Base-by-base conservation (phyloP, 2,888 invertebrate species). In the Sericinus montela region DNA sequence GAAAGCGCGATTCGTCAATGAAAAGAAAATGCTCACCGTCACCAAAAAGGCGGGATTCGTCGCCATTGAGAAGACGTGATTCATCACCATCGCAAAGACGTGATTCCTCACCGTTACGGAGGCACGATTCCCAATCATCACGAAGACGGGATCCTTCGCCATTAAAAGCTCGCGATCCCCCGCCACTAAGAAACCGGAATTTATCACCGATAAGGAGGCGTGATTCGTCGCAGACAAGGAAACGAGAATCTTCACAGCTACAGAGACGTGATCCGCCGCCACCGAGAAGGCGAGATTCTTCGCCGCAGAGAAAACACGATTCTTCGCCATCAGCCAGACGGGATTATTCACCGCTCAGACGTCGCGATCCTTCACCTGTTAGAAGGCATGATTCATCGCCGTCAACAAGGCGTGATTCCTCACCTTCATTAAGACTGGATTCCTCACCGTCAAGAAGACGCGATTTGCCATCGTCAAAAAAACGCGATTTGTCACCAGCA, bases 261-360 rank as follows among this genome's bases (percentile, higher is more conserved):
- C 34, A 28, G 15, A 41, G 15, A 8, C 25, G 35, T 3, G 46
- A 46, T 35, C 1, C 19, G 9, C 14, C 41, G 8, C 35, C 16
- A 48, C 52, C 9, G 10, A 45, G 29, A 36, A 47, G 35, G 30
- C 41, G 32, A 45, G 40, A 42, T 52, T 15, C 29, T 3, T 29
- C 41, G 9, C 40, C 46, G 11, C 16, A 34, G 1, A 40, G 34
- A 16, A 41, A 16, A 8, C 25, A 28, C 1, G 46, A 46, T 35
- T 4, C 19, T 9, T 23, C 41, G 8, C 35, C 16, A 8, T 36
- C 54, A 15, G 38, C 16, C 72, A 72, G 19, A 58, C 66, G 46
- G 69, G 64, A 53, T 16, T 10, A n/a, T 8, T 35, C 40, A 11
- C 39, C 19, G 8, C 35, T n/a, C 29, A 44, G 28, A 15, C 10